Evolutionary conservation across 2,113 vertebrate genomes (phyloP).

Genomic region (Agapornis roseicollis): DNA sequence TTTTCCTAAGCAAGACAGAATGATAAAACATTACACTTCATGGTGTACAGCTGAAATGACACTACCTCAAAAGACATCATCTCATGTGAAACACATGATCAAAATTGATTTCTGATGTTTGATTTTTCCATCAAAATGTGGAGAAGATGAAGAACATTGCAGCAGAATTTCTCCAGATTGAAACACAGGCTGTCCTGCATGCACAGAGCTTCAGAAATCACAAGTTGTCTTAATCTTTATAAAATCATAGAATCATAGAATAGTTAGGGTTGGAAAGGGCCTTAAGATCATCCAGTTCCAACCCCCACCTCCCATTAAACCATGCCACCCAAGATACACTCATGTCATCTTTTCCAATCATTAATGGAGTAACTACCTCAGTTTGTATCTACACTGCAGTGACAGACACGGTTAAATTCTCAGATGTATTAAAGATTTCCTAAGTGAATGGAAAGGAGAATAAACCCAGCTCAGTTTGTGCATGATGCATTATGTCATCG

Average conservation of each 20-base stretch:
- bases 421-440: conserved; percentile 28
- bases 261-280: no score
- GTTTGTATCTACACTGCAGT: conserved; percentile 23
- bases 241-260: no score
- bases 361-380: conserved; percentile 13
- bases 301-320: no score
- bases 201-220: conserved; percentile 15
- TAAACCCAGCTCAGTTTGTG: not conserved
- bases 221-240: conserved; percentile 32
- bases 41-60: conserved; percentile 30
- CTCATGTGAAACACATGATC: conserved; percentile 3
- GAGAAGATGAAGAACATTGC: conserved; percentile 26
- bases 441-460: not conserved
- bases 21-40: conserved; percentile 26
- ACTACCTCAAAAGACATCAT: conserved; percentile 21
- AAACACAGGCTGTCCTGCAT: conserved; percentile 25
- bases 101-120: not conserved
- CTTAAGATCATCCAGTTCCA: no score
- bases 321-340: no score
- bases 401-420: not conserved
- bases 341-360: conserved; percentile 27
- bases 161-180: conserved; percentile 18
- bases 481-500: conserved; percentile 14
- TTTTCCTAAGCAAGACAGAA: conserved; percentile 47
- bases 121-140: conserved; percentile 16